These are phyloP conservation scores for Ailuropoda melanoleuca DNA, from an alignment of 2,113 vertebrate genomes.

Conservation along the genomic window DNA sequence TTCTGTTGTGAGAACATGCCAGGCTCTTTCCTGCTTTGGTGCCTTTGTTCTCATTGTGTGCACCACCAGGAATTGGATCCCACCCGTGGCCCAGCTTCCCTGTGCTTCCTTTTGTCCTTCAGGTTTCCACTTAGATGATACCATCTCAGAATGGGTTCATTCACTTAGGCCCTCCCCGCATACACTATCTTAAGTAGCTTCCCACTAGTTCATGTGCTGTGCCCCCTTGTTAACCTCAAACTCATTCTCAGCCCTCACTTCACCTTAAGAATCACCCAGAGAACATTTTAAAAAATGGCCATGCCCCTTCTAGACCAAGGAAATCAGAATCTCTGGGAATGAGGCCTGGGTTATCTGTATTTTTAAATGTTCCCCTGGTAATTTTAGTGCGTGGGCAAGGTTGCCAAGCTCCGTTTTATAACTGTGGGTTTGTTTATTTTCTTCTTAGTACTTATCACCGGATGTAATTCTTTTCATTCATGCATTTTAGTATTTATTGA, in stretches of 20 bases:
- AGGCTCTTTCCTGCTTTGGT: background rate
- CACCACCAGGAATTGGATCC: background rate
- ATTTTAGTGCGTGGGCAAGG: slow-evolving; percentile 7
- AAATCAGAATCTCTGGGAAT: background rate
- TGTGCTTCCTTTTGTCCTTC: background rate
- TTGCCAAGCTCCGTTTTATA: background rate
- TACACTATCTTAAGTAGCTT: background rate
- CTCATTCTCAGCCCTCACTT: background rate
- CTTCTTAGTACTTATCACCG: slow-evolving; percentile 16
- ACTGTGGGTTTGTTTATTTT: background rate
- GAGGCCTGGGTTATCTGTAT: background rate
- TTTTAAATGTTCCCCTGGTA: background rate
- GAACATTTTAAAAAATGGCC: background rate
- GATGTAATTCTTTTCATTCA: slow-evolving; percentile 34
- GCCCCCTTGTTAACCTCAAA: background rate
- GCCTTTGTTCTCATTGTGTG: background rate
- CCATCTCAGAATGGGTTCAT: background rate
- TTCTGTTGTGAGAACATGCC: slow-evolving; percentile 15
- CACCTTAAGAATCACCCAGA: background rate
- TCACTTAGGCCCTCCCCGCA: background rate
- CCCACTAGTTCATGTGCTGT: background rate
- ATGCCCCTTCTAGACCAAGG: background rate
- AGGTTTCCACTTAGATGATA: background rate
- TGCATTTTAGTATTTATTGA: slow-evolving; percentile 46
- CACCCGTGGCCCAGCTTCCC: background rate